Evolutionary conservation across 1,140 invertebrate genomes (phyloP), one percentile per base, ranked within the genome.

Genomic region (Drosophila arawakana): DNA sequence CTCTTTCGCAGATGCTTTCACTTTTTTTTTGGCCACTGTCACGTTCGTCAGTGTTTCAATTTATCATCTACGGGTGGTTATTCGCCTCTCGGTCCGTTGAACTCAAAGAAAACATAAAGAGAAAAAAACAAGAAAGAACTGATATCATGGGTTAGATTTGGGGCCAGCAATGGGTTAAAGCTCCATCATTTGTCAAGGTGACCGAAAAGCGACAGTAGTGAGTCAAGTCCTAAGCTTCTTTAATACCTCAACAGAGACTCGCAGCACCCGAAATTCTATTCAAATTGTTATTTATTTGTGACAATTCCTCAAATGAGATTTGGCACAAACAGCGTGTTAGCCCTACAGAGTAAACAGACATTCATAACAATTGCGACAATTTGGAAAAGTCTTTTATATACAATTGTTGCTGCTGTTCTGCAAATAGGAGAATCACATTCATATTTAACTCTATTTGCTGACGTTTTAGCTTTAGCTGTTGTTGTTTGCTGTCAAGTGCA

Each of bases 21-120:
- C 84, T 88, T 88, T 88, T 83, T 52, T 88, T 83, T 83, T 52
- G 76, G 80, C 49, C 77, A 72, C 67, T 89, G 85, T 84, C 84
- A 83, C 83, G 83, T 88, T 89, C 47, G 80, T 73, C 84, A 59
- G 65, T 70, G 71, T 52, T 63, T 84, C 78, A 84, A 88, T 88
- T 88, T 89, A 89, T 88, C 84, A 88, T 88, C 81, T 61, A 73
- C 70, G 80, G 80, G 37, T 67, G 74, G 61, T 46, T 72, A 78
- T 71, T 39, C 44, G 71, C 43, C 80, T 21, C 21, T 57, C 21
- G 15, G 78, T 69, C 55, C 75, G 78, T 83, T 89, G 83, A 88
- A 88, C 83, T 50, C 44, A 1, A 8, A 13, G 39, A 18, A 25
- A 34, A 25, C 46, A 39, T 2, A 21, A 21, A 21, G 25, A 50